A percentile compares a stretch with the other conserved stretches of the same genome.
Conservation (phyloP, 2,113 vertebrate species). For the Panthera leo region DNA sequence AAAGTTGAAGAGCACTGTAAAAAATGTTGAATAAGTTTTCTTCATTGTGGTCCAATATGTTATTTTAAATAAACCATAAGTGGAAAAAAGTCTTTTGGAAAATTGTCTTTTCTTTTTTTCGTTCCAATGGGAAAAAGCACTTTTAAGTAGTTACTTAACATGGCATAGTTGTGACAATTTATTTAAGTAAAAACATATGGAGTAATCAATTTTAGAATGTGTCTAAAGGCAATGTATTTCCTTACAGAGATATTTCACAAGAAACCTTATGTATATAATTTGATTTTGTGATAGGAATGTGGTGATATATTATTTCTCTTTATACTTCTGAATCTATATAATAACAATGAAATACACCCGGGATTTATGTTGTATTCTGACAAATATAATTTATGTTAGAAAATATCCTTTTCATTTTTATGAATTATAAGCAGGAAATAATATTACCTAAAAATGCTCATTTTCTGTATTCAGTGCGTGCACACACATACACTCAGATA, state of each 20-base stretch:
- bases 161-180: not conserved
- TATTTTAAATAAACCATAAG: not conserved
- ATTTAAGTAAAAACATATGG: constrained; percentile 23
- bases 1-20: not conserved
- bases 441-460: constrained; percentile 3
- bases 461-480: not conserved
- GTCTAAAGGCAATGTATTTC: not conserved
- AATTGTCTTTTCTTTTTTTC: not conserved
- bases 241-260: not conserved
- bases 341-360: not conserved
- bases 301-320: not conserved
- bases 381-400: not conserved
- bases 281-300: not conserved
- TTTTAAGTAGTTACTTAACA: not conserved
- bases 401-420: not conserved
- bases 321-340: not conserved
- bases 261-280: not conserved
- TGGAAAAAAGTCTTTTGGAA: not conserved
- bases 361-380: not conserved
- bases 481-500: not conserved
- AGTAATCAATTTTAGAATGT: not conserved
- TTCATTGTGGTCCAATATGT: not conserved
- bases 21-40: not conserved
- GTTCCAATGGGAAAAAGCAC: not conserved
- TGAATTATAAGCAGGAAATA: not conserved